Percentiles rank a stretch among this genome's conserved stretches.
Evolutionary conservation across 2,113 vertebrate species (phyloP).

Genomic region (Xiphorhynchus elegans): DNA sequence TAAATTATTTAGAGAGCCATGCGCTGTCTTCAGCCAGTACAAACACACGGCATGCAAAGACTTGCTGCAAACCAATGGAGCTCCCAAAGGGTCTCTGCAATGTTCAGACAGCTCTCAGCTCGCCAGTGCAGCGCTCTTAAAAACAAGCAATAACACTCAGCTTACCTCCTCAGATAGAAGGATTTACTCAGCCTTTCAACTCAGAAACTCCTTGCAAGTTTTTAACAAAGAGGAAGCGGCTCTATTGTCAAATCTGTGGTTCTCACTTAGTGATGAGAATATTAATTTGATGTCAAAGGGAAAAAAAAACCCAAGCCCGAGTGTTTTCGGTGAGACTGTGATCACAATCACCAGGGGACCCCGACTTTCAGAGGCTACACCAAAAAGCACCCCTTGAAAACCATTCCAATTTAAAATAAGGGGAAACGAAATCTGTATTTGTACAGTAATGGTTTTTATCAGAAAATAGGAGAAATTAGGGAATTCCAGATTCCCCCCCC

Average conservation of each 20-base stretch:
- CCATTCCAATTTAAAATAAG: background rate
- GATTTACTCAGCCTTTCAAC: constrained; percentile 76
- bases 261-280: constrained; percentile 60
- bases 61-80: constrained; percentile 67
- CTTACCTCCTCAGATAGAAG: constrained; percentile 67
- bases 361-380: background rate
- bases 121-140: constrained; percentile 42
- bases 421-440: background rate
- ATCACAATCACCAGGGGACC: constrained; percentile 38
- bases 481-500: constrained; percentile 23
- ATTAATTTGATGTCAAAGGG: constrained; percentile 69
- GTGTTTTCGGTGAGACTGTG: constrained; percentile 10
- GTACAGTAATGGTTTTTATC: constrained; percentile 31
- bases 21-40: constrained; percentile 91
- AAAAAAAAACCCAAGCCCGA: background rate
- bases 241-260: constrained; percentile 59
- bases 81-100: constrained; percentile 72
- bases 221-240: constrained; percentile 69
- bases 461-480: constrained; percentile 44
- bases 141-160: constrained; percentile 54
- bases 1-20: constrained; percentile 98
- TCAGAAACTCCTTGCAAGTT: constrained; percentile 55
- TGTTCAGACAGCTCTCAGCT: constrained; percentile 67
- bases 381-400: constrained; percentile 31
- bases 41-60: constrained; percentile 81